Base-by-base conservation (phyloP, 64 coral and sea anemone genomes). In the Montipora capricornis region DNA sequence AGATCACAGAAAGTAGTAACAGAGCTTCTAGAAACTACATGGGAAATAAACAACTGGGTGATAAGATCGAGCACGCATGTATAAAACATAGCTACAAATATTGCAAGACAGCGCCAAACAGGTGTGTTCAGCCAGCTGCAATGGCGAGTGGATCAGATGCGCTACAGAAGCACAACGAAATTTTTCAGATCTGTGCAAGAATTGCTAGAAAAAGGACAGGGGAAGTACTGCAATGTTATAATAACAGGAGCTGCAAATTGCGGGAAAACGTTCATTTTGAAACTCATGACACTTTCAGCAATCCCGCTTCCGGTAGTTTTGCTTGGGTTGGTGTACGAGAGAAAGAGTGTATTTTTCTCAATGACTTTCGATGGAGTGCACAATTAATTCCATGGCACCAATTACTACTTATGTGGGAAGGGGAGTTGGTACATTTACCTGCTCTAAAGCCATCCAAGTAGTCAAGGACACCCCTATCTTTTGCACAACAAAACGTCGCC, bases 301-400 rank as follows among this genome's bases (percentile, higher is more conserved):
- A 89, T 77, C 87, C 87, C 4, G 68, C 52, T 58, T 53, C 44
- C 10, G 87, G 87, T 57, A 57, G 53, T 11, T 57, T 57, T 57
- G 53, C 53, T 57, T 57, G 53, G 53, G 53, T 57, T 57, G 12
- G 50, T 77, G 10, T 14, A 89, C 24, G 11, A 55, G 5, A 55
- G 17, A 11, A 74, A 89, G 15, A 24, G 46, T 17, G 77, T 89
- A 24, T 89, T 77, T 77, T 47, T 89, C 8, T 76, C 74, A 57
- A 57, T 44, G 73, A 90, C 19, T 90, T 90, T 37, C 20, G 76
- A 8, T 90, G 88, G 88, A 78, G 47, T 44, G 6, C 9, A 10
- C 84, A 87, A 49, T 17, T 87, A 20, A 69, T 87, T 8, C 47
- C 84, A 11, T 90, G 88, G 88, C 88, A 90, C 19, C 53, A 90